Base-by-base conservation (phyloP, 2,888 invertebrate genomes). In the Papilio protenor region DNA sequence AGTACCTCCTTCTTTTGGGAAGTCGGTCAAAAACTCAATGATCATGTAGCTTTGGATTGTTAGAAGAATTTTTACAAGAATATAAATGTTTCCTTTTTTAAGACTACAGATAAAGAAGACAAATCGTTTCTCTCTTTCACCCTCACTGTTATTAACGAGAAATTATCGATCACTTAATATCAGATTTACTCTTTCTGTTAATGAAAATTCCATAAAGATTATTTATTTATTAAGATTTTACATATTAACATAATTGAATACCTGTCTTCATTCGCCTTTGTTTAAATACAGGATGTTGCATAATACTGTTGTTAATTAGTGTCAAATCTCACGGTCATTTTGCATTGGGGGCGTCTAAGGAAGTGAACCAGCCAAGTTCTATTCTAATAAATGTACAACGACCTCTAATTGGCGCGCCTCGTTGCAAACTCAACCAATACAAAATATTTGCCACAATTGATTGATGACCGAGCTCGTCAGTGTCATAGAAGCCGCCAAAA, bases 371-470 rank as follows among this genome's bases (percentile, higher is more conserved):
- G 75, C 75, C 75, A 75, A 75, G 45, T 75, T 16, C 21, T 18
- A 75, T 66, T 66, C 40, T 66, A 40, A 75, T 55, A 69, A 69
- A 33, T 75, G 69, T 55, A 75, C 75, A 75, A 57, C 57, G 69
- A 75, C 69, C 75, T 70, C 40, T 40, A 57, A 75, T 57, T 75
- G 57, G 75, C 70, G 69, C 21, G 55, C 45, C 64, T 40, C 45
- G n/a, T 1, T 69, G 57, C 40, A 75, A n/a, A 21, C 69, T 14
- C 55, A 55, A 21, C 75, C 75, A 55, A 75, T 12, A 18, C 61
- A 21, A 61, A 55, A 66, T 73, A 73, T 73, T 77, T 73, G 73
- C 49, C 77, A 55, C 55, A 45, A 45, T 73, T 73, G 77, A 77
- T 73, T 73, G 55, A 77, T 73, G 61, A 72, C 49, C 59, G 14